Evolutionary conservation across 2,888 invertebrate species (phyloP), one percentile per base, ranked within the genome.

Genomic region (Lepidochrysops patricia): DNA sequence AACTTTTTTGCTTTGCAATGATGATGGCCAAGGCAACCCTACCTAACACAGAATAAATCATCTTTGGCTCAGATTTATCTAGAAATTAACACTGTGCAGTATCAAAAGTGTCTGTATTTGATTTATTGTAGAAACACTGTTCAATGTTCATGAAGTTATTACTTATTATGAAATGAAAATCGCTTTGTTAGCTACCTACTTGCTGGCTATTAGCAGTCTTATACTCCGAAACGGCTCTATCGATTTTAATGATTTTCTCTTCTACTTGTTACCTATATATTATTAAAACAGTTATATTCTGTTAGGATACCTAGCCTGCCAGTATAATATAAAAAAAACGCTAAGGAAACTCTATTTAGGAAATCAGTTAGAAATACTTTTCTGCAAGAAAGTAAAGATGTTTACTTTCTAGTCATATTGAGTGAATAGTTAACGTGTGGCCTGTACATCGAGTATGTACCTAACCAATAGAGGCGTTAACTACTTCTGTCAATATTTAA

Each of bases 371-470:
- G 13, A 49, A 15, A 12, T 57, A 34, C 54, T 61, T 61, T 61
- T 60, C 23, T 48, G 63, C 63, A 60, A 62, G 60, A 66, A 64
- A 63, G 62, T 62, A 60, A 65, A 64, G 69, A 67, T 66, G 65
- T 67, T 68, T 66, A 65, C 63, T 64, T 64, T 61, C 62, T 58
- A 64, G 61, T 73, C 71, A 69, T 72, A 69, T 73, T 68, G 61
- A 72, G 70, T 60, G 57, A 66, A 61, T 64, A 74, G 77, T 78
- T 75, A 37, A 74, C 64, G 74, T 71, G 72, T 66, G 73, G 72
- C 74, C 71, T 67, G 48, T 61, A 61, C n/a, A n/a, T n/a, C n/a
- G n/a, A n/a, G n/a, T n/a, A n/a, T n/a, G n/a, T n/a, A n/a, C n/a
- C n/a, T n/a, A n/a, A n/a, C n/a, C n/a, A n/a, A n/a, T n/a, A n/a